Evolutionary conservation across 1,140 invertebrate species (phyloP).

Genomic region (Drosophila sulfurigaster): DNA sequence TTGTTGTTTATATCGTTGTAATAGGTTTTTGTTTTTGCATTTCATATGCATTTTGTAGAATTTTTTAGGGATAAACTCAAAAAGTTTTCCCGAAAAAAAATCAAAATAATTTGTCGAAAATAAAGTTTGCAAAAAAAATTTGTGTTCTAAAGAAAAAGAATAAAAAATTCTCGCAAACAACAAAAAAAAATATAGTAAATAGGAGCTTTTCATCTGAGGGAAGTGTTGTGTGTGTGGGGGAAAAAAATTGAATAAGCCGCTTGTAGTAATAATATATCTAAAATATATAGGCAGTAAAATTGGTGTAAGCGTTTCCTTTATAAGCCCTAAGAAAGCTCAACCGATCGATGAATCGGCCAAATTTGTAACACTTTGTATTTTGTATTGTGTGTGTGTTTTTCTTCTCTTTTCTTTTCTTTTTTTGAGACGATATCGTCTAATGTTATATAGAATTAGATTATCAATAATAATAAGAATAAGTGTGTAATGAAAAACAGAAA

Average conservation of each 20-base stretch:
- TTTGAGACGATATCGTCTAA: slow-evolving; percentile 9
- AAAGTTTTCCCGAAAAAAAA: slow-evolving; percentile 15
- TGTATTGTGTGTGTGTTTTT: slow-evolving; percentile 3
- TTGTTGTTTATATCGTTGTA: slow-evolving; percentile 16
- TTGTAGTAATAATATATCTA: slow-evolving; percentile 17
- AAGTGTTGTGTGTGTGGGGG: not conserved
- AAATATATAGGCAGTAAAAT: slow-evolving; percentile 46
- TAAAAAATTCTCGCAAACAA: slow-evolving; percentile 4
- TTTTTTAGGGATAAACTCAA: slow-evolving; percentile 44
- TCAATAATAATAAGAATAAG: slow-evolving; percentile 2
- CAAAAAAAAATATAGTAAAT: not conserved
- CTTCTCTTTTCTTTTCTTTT: not conserved
- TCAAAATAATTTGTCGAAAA: slow-evolving; percentile 7
- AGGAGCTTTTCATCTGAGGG: no score
- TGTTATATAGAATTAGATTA: not conserved
- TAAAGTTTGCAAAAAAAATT: not conserved
- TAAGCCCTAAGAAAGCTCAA: slow-evolving; percentile 27
- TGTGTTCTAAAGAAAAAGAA: slow-evolving; percentile 1
- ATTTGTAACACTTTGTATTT: slow-evolving; percentile 27
- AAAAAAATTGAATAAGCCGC: slow-evolving; percentile 14
- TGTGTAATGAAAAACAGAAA: slow-evolving; percentile 4
- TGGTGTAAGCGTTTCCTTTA: slow-evolving; percentile 45
- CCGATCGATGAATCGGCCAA: slow-evolving; percentile 6
- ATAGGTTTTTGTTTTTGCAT: slow-evolving; percentile 52
- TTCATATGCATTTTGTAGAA: slow-evolving; percentile 60